A percentile compares a stretch with the other conserved stretches of the same genome.
These are phyloP conservation scores for Hyalella azteca DNA, from an alignment of 2,888 invertebrate species.

Conservation along the genomic window DNA sequence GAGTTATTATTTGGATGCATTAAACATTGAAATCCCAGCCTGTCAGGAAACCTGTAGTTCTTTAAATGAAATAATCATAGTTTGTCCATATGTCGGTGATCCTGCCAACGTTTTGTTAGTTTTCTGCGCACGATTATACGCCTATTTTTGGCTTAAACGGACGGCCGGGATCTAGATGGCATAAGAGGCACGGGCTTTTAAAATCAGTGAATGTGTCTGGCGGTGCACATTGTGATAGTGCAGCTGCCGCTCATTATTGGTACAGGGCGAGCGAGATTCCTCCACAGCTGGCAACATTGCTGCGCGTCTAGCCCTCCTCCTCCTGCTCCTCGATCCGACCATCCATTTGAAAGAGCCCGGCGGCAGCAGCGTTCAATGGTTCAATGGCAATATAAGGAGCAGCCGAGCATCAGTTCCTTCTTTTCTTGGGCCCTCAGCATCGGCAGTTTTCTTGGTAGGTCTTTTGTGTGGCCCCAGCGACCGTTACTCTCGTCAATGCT, in stretches of 20 bases:
- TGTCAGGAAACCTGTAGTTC: too few species aligned
- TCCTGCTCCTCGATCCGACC: too few species aligned
- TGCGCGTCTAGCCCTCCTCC: too few species aligned
- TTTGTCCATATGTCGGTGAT: too few species aligned
- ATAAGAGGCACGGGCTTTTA: constrained; percentile 22
- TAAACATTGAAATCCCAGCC: too few species aligned
- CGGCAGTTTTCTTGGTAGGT: constrained; percentile 33
- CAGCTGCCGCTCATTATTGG: constrained; percentile 31
- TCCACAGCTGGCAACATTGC: constrained; percentile 37
- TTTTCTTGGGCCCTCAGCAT: constrained; percentile 36
- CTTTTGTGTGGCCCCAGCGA: constrained; percentile 30
- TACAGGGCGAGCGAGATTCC: constrained; percentile 2
- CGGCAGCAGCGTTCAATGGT: neutral
- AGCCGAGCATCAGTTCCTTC: constrained; percentile 26
- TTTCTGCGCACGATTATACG: too few species aligned
- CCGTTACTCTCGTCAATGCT: constrained; percentile 31
- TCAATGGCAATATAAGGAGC: constrained; percentile 35
- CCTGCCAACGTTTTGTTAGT: too few species aligned
- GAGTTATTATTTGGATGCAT: too few species aligned
- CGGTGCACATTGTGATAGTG: constrained; percentile 29
- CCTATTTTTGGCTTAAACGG: too few species aligned
- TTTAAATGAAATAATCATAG: too few species aligned
- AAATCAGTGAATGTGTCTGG: neutral
- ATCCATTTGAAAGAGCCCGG: constrained; percentile 11
- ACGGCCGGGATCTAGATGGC: neutral